Percentiles rank a stretch among this genome's conserved stretches.
These are phyloP conservation scores for Pogonomyrmex californicus DNA, from an alignment of 1,140 invertebrate species.

Conservation along the genomic window DNA sequence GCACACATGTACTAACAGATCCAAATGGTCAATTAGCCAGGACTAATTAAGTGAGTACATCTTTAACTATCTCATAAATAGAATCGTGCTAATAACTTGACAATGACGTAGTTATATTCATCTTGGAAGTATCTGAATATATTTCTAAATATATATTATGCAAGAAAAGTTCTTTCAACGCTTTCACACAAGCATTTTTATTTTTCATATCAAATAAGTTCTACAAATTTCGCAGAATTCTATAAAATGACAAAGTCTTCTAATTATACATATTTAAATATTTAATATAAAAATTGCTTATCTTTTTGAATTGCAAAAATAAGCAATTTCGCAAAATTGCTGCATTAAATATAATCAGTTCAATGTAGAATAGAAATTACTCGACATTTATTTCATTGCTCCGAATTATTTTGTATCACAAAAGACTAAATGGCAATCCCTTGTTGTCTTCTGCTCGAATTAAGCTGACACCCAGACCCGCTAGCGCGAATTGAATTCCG, in stretches of 20 bases:
- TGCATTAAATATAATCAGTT: conserved; percentile 5
- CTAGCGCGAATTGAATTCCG: conserved; percentile 37
- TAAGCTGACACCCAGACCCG: background rate
- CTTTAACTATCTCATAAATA: conserved; percentile 28
- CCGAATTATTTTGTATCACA: background rate
- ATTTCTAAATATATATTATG: conserved; percentile 1
- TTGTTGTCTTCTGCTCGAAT: conserved; percentile 18
- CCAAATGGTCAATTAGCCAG: conserved; percentile 30
- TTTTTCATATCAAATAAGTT: background rate
- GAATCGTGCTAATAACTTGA: background rate
- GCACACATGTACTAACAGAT: conserved; percentile 18
- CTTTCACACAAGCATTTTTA: background rate
- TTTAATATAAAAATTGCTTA: background rate
- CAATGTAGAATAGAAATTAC: background rate
- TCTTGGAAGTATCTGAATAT: background rate
- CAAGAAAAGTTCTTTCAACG: background rate
- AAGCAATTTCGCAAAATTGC: background rate
- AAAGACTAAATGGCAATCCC: conserved; percentile 18
- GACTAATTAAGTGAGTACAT: conserved; percentile 30
- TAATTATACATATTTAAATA: conserved; percentile 2
- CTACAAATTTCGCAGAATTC: background rate
- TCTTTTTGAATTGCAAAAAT: background rate
- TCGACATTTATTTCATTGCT: background rate
- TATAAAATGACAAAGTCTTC: background rate
- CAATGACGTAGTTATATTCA: background rate